phyloP scores from a whole-genome alignment of 2,113 vertebrate genomes.

The Melanostigma gelatinosum region DNA sequence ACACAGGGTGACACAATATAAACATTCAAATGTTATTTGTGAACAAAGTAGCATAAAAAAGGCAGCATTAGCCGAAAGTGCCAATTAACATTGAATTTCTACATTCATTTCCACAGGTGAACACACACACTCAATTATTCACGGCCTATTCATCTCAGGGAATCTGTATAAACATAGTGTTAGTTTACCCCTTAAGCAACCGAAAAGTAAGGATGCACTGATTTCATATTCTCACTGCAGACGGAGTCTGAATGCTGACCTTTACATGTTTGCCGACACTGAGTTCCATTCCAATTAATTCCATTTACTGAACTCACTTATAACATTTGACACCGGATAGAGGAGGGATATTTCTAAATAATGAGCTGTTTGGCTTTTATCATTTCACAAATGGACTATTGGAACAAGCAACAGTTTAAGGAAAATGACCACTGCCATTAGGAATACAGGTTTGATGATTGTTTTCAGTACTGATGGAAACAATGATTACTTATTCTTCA shows the following conservation, averaged over 20 bases:
- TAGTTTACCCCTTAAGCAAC: slow-evolving; percentile 15
- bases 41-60: not conserved
- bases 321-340: slow-evolving; percentile 5
- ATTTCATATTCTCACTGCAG: slow-evolving; percentile 24
- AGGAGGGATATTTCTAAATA: not conserved
- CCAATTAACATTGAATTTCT: slow-evolving; percentile 26
- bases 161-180: slow-evolving; percentile 25
- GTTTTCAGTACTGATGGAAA: not conserved
- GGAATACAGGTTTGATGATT: not conserved
- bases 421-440: not conserved
- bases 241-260: slow-evolving; percentile 23
- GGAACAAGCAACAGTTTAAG: no score
- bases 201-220: not conserved
- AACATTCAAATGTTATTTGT: not conserved
- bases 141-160: not conserved
- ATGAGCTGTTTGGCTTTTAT: not conserved
- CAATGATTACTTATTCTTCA: not conserved
- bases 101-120: slow-evolving; percentile 19
- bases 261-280: slow-evolving; percentile 21
- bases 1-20: not conserved
- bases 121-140: not conserved
- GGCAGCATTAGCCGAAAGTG: not conserved
- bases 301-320: slow-evolving; percentile 6
- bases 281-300: slow-evolving; percentile 26
- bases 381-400: not conserved